Conservation (phyloP, 2,113 vertebrate species). For the Scolopax mira region DNA sequence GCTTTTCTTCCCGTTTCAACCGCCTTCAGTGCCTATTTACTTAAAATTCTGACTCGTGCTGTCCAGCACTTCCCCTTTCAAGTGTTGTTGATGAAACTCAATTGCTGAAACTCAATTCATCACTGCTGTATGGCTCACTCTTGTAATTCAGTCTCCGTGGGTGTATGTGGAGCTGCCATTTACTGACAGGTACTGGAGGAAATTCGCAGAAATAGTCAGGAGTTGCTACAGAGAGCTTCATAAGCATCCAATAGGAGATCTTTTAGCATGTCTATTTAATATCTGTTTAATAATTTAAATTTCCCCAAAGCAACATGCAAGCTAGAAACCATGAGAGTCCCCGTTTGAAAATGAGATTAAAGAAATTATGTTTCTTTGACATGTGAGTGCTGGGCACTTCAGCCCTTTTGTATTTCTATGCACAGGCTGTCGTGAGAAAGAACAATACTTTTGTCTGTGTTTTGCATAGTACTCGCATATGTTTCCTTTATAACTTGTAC, state of each 20-base stretch:
- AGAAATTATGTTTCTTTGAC: background rate
- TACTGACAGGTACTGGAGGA: background rate
- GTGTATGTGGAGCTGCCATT: background rate
- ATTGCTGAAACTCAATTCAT: background rate
- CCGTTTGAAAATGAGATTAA: background rate
- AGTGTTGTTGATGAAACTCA: background rate
- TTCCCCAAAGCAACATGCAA: background rate
- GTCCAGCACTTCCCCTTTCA: background rate
- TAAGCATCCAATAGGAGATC: background rate
- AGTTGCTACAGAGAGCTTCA: background rate
- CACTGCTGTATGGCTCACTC: rapidly evolving
- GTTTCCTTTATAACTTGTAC: background rate
- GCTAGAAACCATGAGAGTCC: background rate
- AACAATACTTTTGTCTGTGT: background rate
- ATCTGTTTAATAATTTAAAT: background rate
- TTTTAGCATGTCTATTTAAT: background rate
- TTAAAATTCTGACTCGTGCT: background rate
- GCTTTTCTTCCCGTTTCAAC: background rate
- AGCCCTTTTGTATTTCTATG: background rate
- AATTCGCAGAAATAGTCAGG: background rate
- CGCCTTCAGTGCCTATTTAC: background rate
- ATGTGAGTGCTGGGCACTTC: background rate
- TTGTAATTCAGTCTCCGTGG: background rate
- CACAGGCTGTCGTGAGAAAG: background rate
- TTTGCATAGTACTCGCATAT: background rate